Evolutionary conservation across 53 echinoderm and acorn worm genomes (phyloP).

Genomic region (Patiria pectinifera): DNA sequence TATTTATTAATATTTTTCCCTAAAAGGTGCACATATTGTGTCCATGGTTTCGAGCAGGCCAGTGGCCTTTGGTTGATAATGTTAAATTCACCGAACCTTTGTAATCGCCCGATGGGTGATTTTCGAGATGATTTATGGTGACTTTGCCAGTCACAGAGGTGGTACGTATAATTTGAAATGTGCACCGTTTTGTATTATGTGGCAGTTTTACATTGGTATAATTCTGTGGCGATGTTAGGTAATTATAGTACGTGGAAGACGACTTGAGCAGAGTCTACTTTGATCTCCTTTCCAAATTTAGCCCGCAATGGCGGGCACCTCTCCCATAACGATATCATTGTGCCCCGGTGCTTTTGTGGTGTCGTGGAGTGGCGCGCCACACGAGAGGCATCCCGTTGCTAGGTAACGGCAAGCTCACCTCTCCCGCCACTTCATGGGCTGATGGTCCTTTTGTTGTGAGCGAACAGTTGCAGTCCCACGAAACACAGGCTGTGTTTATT

Average conservation of each 20-base stretch:
- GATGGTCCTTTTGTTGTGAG: background rate
- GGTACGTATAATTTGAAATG: no score
- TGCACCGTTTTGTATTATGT: no score
- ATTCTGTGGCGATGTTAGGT: no score
- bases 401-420: background rate
- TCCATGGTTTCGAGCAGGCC: no score
- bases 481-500: background rate
- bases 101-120: no score
- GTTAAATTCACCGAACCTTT: no score
- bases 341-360: background rate
- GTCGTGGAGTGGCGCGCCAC: background rate
- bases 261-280: background rate
- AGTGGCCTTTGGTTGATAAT: no score
- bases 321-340: background rate
- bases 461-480: background rate
- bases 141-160: no score
- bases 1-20: no score
- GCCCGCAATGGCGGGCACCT: background rate
- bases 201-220: no score
- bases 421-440: background rate
- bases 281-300: background rate
- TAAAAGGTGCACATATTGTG: no score
- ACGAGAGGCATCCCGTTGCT: slow-evolving; percentile 36
- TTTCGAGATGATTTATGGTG: no score
- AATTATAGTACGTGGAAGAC: background rate